Evolutionary conservation across 2,797 vertebrate species (phyloP).

Genomic region (Smutsia gigantea): DNA sequence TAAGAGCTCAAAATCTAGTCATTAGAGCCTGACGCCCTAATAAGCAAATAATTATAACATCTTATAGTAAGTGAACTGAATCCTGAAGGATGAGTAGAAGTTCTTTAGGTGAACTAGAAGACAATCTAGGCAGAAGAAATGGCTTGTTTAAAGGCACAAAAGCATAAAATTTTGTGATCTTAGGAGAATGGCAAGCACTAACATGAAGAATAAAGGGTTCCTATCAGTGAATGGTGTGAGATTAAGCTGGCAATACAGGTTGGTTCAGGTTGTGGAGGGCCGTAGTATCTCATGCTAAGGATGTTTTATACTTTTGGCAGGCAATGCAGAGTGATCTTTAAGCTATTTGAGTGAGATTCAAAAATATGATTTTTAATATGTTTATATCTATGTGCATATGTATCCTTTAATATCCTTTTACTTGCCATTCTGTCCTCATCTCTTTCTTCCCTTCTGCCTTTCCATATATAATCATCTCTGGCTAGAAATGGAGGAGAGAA

Average conservation of each 20-base stretch:
- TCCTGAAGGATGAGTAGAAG: not conserved
- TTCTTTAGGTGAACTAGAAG: not conserved
- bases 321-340: constrained; percentile 1
- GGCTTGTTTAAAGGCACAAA: not conserved
- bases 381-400: not conserved
- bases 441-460: constrained; percentile 39
- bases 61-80: not conserved
- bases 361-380: constrained; percentile 49
- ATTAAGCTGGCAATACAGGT: not conserved
- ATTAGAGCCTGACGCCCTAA: not conserved
- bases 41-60: not conserved
- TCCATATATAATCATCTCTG: constrained; percentile 38
- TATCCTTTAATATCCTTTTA: constrained; percentile 51
- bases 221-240: not conserved
- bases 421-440: constrained; percentile 35
- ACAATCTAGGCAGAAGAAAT: constrained; percentile 35
- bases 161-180: not conserved
- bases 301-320: not conserved
- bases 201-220: not conserved
- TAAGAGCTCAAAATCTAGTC: not conserved
- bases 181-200: not conserved
- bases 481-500: constrained; percentile 31
- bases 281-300: constrained; percentile 11
- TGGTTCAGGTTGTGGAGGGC: not conserved
- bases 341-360: constrained; percentile 10